A percentile compares a stretch with the other conserved stretches of the same genome.
Conservation (phyloP, 2,888 invertebrate species). For the Drosophila picticornis region DNA sequence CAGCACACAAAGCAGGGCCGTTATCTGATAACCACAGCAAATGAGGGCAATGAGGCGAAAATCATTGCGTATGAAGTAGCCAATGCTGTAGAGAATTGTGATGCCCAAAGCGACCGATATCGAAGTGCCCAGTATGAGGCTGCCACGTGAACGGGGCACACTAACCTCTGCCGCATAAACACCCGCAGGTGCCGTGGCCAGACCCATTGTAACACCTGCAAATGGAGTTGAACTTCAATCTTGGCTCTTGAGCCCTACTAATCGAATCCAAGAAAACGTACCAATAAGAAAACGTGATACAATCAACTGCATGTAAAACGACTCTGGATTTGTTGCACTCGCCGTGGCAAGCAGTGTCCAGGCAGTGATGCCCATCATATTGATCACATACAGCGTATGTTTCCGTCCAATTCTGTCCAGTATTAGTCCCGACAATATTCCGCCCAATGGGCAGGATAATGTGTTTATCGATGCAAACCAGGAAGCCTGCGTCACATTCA, state of each 20-base stretch:
- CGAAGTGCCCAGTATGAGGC: constrained; percentile 88
- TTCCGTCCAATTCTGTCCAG: constrained; percentile 84
- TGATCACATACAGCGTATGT: constrained; percentile 79
- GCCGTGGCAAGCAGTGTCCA: constrained; percentile 83
- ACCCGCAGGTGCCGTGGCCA: constrained; percentile 83
- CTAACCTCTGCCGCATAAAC: constrained; percentile 85
- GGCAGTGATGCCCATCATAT: constrained; percentile 78
- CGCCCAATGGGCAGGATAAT: constrained; percentile 83
- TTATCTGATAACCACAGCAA: constrained; percentile 81
- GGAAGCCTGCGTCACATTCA: constrained; percentile 78
- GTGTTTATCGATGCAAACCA: constrained; percentile 85
- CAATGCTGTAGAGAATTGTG: constrained; percentile 88
- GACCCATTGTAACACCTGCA: constrained; percentile 82
- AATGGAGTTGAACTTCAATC: constrained; percentile 1
- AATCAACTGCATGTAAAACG: constrained; percentile 81
- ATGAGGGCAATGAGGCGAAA: constrained; percentile 83
- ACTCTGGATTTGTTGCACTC: constrained; percentile 57
- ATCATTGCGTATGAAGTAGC: constrained; percentile 85
- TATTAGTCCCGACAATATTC: constrained; percentile 80
- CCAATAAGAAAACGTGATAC: constrained; percentile 83
- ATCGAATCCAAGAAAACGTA: constrained; percentile 39
- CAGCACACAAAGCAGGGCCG: constrained; percentile 85
- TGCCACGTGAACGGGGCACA: constrained; percentile 88
- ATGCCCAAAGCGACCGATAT: constrained; percentile 89
- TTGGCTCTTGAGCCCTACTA: not conserved